Base-by-base conservation (phyloP, 2,888 invertebrate genomes). In the Periphyllus acericola region DNA sequence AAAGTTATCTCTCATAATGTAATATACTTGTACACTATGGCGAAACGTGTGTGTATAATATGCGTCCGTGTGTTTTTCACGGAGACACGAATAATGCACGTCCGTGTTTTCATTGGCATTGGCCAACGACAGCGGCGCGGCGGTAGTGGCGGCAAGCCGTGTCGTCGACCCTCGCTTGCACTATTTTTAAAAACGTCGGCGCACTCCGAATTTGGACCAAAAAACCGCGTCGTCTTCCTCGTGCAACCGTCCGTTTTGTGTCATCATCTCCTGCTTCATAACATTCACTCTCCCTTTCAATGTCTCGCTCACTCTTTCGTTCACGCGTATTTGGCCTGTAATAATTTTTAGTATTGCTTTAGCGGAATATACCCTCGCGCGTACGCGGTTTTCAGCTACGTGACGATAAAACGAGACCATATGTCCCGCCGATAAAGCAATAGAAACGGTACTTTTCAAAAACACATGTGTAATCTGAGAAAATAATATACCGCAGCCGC, bases 101-200 rank as follows among this genome's bases (percentile, higher is more conserved):
- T 80, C 55, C 17, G 80, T 87, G 86, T 87, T 87, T 87, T 87
- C 86, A 60, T 87, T 87, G 86, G 86, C 86, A 52, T 68, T 46
- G 82, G 72, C 72, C 25, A 25, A 76, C 76, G 52, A 40, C 76
- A 17, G 1, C 46, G 76, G 25, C 34, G 6, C 5, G 25, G 9
- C 72, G 34, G 32, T 32, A 52, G 25, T 3, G 71, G 25, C 68
- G 34, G 4, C 52, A 29, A n/a, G 46, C 21, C 32, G 68, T 86
- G 86, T 86, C 86, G 86, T 79, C 86, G 86, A 86, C 86, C 86
- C 85, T 78, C 76, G 46, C n/a, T 46, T 60, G 72, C 86, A 87
- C 86, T 87, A 87, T 87, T 87, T 87, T 80, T 87, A 87, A 87
- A 87, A 80, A 80, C 86, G 66, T 79, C 72, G 79, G 25, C 52